These are phyloP conservation scores for Mechanitis messenoides DNA, from an alignment of 2,888 invertebrate genomes.

Conservation along the genomic window DNA sequence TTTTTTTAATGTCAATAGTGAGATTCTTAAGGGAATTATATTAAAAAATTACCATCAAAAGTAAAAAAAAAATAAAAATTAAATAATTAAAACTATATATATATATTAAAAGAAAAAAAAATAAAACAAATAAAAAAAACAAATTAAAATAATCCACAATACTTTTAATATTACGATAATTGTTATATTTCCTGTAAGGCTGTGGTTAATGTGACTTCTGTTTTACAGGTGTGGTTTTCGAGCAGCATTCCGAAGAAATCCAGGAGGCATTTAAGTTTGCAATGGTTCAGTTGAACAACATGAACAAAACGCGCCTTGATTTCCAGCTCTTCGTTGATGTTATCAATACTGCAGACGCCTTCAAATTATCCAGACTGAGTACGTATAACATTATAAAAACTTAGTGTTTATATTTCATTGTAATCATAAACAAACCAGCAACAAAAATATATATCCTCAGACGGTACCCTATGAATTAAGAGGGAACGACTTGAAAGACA, in stretches of 20 bases:
- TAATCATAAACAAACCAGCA: neutral
- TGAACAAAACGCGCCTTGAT: conserved; percentile 83
- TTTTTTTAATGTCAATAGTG: too few relatives aligned
- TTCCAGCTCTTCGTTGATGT: conserved; percentile 90
- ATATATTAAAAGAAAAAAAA: too few relatives aligned
- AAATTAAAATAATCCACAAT: too few relatives aligned
- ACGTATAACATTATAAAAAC: conserved; percentile 65
- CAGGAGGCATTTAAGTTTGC: conserved; percentile 92
- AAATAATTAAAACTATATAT: too few relatives aligned
- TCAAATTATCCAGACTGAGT: conserved; percentile 93
- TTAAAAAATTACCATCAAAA: too few relatives aligned
- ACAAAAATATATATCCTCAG: neutral
- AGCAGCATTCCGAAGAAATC: conserved; percentile 90
- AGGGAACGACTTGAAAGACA: neutral
- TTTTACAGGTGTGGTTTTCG: conserved; percentile 88
- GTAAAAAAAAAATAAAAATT: too few relatives aligned
- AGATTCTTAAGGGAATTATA: too few relatives aligned
- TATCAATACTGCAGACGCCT: conserved; percentile 93
- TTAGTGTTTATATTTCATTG: neutral
- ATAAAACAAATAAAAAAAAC: too few relatives aligned
- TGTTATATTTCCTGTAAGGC: too few relatives aligned
- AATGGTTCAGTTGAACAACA: conserved; percentile 83
- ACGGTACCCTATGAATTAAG: neutral
- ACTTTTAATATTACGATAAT: too few relatives aligned
- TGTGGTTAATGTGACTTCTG: conserved; percentile 1